A percentile compares a stretch with the other conserved stretches of the same genome.
These are phyloP conservation scores for Brienomyrus longianalis DNA, from an alignment of 2,113 vertebrate genomes.

Conservation along the genomic window DNA sequence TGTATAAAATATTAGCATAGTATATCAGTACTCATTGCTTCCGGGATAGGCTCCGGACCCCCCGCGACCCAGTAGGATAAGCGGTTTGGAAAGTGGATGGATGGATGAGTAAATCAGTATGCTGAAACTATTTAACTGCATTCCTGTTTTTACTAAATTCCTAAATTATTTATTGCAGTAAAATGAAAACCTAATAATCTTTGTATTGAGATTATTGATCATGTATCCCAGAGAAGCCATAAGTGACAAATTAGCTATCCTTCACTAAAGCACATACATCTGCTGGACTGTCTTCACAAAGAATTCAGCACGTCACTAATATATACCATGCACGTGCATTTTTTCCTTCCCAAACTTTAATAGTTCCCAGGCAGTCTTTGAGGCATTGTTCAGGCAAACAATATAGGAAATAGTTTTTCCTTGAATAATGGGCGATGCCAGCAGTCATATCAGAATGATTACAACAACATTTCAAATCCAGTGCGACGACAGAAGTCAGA, in stretches of 20 bases:
- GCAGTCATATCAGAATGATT: slow-evolving; percentile 6
- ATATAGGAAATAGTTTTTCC: not conserved
- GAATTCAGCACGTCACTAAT: not conserved
- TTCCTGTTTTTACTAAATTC: not conserved
- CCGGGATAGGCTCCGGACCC: too few relatives aligned
- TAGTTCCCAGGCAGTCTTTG: not conserved
- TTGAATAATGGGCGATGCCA: slow-evolving; percentile 7
- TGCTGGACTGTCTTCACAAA: not conserved
- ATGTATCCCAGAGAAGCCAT: not conserved
- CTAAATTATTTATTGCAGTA: not conserved
- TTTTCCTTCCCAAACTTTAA: not conserved
- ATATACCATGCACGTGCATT: too few relatives aligned
- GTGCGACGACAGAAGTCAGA: not conserved
- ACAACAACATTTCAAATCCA: not conserved
- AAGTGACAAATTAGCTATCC: not conserved
- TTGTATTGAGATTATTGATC: not conserved
- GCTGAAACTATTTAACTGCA: not conserved
- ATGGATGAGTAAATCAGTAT: not conserved
- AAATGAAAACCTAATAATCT: not conserved
- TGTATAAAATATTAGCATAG: not conserved
- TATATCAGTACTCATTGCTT: not conserved
- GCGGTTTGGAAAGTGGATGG: too few relatives aligned
- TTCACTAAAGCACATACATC: not conserved
- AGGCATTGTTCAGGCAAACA: not conserved
- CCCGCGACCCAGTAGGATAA: too few relatives aligned